phyloP scores from a whole-genome alignment of 2,113 vertebrate genomes.

The Castor canadensis region DNA sequence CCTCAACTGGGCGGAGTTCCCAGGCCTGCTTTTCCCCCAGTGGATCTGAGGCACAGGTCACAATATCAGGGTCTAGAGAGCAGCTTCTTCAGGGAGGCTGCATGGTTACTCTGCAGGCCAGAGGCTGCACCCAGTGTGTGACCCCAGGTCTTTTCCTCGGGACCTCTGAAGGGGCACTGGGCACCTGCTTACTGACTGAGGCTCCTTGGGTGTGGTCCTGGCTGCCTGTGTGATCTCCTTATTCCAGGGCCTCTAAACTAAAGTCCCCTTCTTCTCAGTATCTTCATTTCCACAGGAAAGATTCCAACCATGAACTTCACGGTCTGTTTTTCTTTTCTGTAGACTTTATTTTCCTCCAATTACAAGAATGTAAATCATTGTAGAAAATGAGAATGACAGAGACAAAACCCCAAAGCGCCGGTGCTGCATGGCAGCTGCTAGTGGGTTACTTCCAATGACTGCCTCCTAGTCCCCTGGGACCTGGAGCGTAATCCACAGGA shows the following conservation, averaged over 20 bases:
- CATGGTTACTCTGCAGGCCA: background rate
- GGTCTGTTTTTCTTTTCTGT: background rate
- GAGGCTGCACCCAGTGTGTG: background rate
- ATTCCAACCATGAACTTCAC: background rate
- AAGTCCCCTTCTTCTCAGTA: background rate
- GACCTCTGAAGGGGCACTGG: background rate
- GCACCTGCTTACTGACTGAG: background rate
- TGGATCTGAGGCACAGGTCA: background rate
- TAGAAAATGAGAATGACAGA: background rate
- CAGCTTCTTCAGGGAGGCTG: background rate
- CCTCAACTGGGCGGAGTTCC: accelerated
- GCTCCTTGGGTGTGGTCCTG: background rate
- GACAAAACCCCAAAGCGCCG: background rate
- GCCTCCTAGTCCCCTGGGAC: background rate
- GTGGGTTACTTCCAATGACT: background rate
- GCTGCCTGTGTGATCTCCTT: background rate
- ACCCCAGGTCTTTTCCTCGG: background rate
- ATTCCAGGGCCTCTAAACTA: background rate
- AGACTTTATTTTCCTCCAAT: slow-evolving; percentile 20
- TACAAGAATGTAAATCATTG: slow-evolving; percentile 44
- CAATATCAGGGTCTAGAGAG: background rate
- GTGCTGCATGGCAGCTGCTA: background rate
- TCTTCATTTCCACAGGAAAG: background rate
- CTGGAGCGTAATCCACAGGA: accelerated
- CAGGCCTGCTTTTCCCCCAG: background rate